These are phyloP conservation scores for Tragulus kanchil DNA, from an alignment of 2,113 vertebrate species.

Conservation along the genomic window DNA sequence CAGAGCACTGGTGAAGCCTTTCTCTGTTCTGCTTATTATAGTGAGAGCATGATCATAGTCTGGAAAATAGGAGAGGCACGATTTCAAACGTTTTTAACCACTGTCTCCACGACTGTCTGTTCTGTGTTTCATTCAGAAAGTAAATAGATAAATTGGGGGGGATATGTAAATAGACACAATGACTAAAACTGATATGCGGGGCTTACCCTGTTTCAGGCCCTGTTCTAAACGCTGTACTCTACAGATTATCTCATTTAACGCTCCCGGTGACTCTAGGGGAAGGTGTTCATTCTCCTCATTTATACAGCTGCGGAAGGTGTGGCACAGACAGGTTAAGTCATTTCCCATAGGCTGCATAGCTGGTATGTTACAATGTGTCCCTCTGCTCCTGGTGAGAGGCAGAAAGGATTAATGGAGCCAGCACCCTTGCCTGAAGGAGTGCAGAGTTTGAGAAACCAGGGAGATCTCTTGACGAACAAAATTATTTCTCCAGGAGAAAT, in stretches of 20 bases:
- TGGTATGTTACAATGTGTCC: background rate
- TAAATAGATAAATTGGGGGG: background rate
- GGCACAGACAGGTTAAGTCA: background rate
- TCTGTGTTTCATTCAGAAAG: constrained; percentile 5
- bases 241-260: background rate
- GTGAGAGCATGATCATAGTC: background rate
- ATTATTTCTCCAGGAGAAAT: constrained; percentile 47
- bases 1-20: background rate
- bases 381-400: background rate
- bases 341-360: background rate
- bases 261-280: background rate
- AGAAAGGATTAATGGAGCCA: background rate
- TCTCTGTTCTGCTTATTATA: background rate
- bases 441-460: background rate
- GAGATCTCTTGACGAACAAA: background rate
- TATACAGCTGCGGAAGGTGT: background rate
- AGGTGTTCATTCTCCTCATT: background rate
- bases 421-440: background rate
- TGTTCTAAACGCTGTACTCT: background rate
- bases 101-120: background rate
- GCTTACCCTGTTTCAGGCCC: background rate
- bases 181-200: background rate
- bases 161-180: background rate
- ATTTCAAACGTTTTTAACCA: background rate
- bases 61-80: background rate